Conservation (phyloP, 2,113 vertebrate genomes). For the Zapus hudsonius region DNA sequence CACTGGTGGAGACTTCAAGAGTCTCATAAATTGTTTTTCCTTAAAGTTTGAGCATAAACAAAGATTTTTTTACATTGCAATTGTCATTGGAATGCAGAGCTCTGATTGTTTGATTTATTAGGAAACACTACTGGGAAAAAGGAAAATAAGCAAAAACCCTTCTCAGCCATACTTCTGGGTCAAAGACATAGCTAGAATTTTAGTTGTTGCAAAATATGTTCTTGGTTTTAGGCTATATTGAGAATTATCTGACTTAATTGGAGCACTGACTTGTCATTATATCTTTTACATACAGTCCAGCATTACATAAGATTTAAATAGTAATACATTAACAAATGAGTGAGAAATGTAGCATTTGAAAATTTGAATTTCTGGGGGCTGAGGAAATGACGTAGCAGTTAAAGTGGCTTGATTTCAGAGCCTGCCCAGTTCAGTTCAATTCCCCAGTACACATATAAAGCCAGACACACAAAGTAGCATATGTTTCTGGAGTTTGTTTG, state of each 20-base stretch:
- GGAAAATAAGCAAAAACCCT: neutral
- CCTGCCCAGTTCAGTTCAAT: too few species aligned
- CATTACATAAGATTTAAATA: neutral
- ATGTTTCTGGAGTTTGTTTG: too few species aligned
- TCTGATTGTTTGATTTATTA: slow-evolving; percentile 2
- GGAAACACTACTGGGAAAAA: neutral
- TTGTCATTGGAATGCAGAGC: too few species aligned
- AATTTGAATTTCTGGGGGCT: too few species aligned
- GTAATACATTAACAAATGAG: neutral
- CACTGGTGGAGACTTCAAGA: neutral
- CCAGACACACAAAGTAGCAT: too few species aligned
- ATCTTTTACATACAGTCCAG: neutral
- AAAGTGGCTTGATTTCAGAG: too few species aligned
- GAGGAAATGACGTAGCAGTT: too few species aligned
- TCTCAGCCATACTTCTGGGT: neutral
- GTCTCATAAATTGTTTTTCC: neutral
- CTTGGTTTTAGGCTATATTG: neutral
- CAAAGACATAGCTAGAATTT: neutral
- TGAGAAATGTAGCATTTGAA: neutral
- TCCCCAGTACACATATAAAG: too few species aligned
- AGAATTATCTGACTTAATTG: neutral
- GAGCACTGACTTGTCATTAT: neutral
- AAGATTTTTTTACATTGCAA: neutral
- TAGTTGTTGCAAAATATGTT: neutral
- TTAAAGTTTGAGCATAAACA: slow-evolving; percentile 24